These are phyloP conservation scores for Heliconius ismenius DNA, from an alignment of 2,888 invertebrate genomes.

Conservation along the genomic window DNA sequence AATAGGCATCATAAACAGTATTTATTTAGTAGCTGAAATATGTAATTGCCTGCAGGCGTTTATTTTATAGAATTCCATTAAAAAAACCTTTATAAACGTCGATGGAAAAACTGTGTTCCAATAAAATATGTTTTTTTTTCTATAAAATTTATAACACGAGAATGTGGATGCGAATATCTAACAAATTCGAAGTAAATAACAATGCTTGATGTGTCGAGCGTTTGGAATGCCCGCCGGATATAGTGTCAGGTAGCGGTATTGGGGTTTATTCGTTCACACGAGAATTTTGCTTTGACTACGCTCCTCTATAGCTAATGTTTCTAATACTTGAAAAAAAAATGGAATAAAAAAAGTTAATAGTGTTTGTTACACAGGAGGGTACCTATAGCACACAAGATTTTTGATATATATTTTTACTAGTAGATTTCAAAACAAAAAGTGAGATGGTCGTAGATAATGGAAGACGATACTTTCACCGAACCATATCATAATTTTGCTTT, in stretches of 20 bases:
- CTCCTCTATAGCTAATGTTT: neutral
- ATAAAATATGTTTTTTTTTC: neutral
- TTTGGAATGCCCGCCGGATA: slow-evolving; percentile 72
- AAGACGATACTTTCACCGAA: slow-evolving; percentile 15
- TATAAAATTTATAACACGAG: neutral
- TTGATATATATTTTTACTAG: too few species aligned
- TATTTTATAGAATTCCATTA: neutral
- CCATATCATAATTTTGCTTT: slow-evolving; percentile 34
- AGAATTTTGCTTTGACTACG: slow-evolving; percentile 12
- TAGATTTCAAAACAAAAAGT: too few species aligned
- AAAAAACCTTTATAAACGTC: neutral
- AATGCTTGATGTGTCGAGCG: slow-evolving; percentile 46
- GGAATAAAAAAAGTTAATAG: too few species aligned
- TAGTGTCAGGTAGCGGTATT: slow-evolving; percentile 68
- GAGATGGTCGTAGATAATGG: too few species aligned
- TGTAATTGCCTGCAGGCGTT: neutral
- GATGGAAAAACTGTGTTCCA: neutral
- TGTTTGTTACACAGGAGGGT: too few species aligned
- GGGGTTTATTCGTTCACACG: slow-evolving; percentile 38
- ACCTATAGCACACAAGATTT: too few species aligned
- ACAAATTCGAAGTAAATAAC: slow-evolving; percentile 36
- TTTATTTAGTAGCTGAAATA: neutral
- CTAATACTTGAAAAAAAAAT: neutral
- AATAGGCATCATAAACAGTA: neutral
- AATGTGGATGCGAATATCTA: slow-evolving; percentile 6